Base-by-base conservation (phyloP, 2,797 vertebrate species). In the Acanthornis magna region DNA sequence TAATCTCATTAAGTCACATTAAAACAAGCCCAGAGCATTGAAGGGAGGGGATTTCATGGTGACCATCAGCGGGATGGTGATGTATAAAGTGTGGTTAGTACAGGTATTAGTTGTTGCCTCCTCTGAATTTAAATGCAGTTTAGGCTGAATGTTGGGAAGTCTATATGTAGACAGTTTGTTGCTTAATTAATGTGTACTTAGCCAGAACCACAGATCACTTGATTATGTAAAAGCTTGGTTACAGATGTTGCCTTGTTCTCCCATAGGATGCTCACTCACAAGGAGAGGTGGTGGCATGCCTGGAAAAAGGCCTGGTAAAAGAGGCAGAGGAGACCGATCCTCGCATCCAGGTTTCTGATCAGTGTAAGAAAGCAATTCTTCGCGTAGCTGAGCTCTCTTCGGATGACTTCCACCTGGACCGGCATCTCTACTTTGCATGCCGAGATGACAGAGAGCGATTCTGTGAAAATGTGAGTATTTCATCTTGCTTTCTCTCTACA, bases 331-430 rank as follows among this genome's bases (percentile, higher is more conserved):
- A 98, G 79, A 97, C 96, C 25, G 97, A 97, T 8, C 97, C 98
- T 18, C 96, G 95, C 47, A 81, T 97, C 30, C 20, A 94, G 77
- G 98, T 99, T 92, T 98, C 97, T 27, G 99, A 99, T 3, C 98
- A 98, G 4, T 99, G 99, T 85, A 99, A 99, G 95, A 99, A 99
- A 94, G 91, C 99, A 30, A 99, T 99, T 92, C 98, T 99, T 79
- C 98, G 99, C 4, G 99, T 99, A 1, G 99, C 99, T 1, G 99
- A 99, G 45, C 99, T 99, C 47, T 99, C 99, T 1, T 99, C 99
- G 0, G 99, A 99, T 17, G 98, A 98, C 62, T 99, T 99, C 97
- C 99, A 99, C 96, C 97, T 99, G 42, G 99, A 99, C 96, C 97
- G 99, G 3, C 98, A 99, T 70, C 98, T 99, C 10, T 99, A 99